phyloP scores from a whole-genome alignment of 30 jellyfish, hydroid and myxozoan genomes.

The Rhopilema esculentum region DNA sequence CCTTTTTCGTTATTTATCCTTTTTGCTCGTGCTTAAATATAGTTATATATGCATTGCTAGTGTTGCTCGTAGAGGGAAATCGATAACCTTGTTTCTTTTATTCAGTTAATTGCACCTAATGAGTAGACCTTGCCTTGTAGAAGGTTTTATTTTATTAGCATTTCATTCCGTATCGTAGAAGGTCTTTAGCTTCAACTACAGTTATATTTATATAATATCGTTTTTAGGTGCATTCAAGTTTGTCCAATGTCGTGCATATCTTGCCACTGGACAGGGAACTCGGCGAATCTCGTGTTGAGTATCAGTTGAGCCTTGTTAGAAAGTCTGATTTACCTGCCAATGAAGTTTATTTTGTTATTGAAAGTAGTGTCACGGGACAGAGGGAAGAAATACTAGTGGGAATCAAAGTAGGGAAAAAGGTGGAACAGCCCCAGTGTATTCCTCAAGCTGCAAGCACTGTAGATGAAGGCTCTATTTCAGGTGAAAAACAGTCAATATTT shows the following conservation, averaged over 20 bases:
- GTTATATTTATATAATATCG: background rate
- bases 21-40: too few relatives aligned
- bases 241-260: background rate
- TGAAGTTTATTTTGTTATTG: background rate
- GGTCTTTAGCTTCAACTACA: too few relatives aligned
- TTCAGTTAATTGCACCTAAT: too few relatives aligned
- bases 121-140: too few relatives aligned
- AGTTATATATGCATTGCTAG: too few relatives aligned
- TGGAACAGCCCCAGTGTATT: slow-evolving; percentile 1
- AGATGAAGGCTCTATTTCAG: background rate
- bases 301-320: background rate
- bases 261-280: background rate
- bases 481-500: background rate
- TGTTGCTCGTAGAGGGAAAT: too few relatives aligned
- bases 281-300: background rate
- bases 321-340: background rate
- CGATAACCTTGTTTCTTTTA: too few relatives aligned
- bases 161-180: too few relatives aligned
- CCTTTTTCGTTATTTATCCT: too few relatives aligned
- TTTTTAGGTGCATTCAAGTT: background rate
- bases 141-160: too few relatives aligned
- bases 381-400: background rate
- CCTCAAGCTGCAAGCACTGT: background rate
- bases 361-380: slow-evolving; percentile 39
- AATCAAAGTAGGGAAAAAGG: background rate